Conservation (phyloP, 2,113 vertebrate genomes). For the Labrus mixtus region DNA sequence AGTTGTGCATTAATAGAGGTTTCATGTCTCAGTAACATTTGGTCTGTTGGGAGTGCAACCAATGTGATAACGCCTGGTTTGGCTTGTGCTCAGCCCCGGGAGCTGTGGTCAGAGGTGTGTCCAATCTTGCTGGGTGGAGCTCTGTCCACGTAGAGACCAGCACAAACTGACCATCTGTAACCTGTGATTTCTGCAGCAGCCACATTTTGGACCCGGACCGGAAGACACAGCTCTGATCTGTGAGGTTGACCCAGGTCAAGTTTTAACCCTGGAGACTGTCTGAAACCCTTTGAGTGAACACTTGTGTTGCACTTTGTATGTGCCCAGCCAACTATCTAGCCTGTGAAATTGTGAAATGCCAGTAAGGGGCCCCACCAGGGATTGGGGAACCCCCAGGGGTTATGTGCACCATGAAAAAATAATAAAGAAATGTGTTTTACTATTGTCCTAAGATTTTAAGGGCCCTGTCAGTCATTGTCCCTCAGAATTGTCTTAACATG, state of each 20-base stretch:
- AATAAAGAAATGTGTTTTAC: no score
- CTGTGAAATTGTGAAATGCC: slow-evolving; percentile 4
- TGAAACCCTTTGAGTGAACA: background rate
- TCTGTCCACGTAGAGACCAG: slow-evolving; percentile 40
- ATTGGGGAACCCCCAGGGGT: no score
- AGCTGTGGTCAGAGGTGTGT: slow-evolving; percentile 59
- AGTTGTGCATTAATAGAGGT: slow-evolving; percentile 6
- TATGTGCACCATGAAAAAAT: no score
- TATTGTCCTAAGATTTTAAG: no score
- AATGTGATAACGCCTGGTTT: background rate
- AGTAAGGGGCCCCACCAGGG: no score
- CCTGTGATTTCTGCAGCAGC: slow-evolving; percentile 66
- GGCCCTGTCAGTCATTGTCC: no score
- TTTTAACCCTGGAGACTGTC: slow-evolving; percentile 12
- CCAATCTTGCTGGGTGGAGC: slow-evolving; percentile 36
- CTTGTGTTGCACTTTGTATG: slow-evolving; percentile 8
- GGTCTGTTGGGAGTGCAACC: slow-evolving; percentile 17
- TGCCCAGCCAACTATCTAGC: slow-evolving; percentile 5
- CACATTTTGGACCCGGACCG: slow-evolving; percentile 54
- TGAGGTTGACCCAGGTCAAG: slow-evolving; percentile 60
- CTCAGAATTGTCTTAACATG: no score
- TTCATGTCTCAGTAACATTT: slow-evolving; percentile 14
- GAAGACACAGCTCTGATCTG: slow-evolving; percentile 39
- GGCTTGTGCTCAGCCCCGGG: slow-evolving; percentile 5
- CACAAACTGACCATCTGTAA: slow-evolving; percentile 57